Conservation (phyloP, 2,888 invertebrate genomes). For the Drosophila crucigera region DNA sequence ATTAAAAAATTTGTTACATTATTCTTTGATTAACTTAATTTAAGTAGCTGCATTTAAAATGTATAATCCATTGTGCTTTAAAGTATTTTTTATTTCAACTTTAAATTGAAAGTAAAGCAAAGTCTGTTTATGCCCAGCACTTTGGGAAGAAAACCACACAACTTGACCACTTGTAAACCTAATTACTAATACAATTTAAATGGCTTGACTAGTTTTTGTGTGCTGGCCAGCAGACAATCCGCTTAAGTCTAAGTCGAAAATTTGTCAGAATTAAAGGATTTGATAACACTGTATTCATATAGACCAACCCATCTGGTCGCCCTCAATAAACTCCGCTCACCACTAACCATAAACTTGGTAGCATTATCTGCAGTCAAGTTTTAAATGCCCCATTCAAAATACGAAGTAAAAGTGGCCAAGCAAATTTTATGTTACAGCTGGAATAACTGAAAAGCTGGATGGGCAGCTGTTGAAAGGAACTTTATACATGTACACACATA, state of each 20-base stretch:
- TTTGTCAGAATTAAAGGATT: conserved; percentile 75
- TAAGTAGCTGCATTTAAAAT: not conserved
- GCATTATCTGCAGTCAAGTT: conserved; percentile 64
- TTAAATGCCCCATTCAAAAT: conserved; percentile 26
- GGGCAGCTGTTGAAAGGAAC: conserved; percentile 14
- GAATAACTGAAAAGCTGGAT: conserved; percentile 12
- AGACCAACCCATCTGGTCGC: not conserved
- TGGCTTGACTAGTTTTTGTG: conserved; percentile 21
- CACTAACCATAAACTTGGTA: conserved; percentile 53
- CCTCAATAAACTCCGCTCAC: not conserved
- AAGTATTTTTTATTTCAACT: not conserved
- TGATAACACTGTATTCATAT: conserved; percentile 22
- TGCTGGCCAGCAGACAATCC: conserved; percentile 47
- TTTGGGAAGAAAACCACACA: conserved; percentile 30
- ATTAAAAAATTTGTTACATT: not conserved
- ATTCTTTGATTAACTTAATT: not conserved
- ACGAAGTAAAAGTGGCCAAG: conserved; percentile 19
- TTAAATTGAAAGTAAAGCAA: not conserved
- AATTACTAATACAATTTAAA: conserved; percentile 49
- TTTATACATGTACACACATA: conserved; percentile 1
- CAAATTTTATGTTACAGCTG: conserved; percentile 21
- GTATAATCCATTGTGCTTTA: not conserved
- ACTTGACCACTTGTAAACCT: conserved; percentile 54
- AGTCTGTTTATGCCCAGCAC: not conserved
- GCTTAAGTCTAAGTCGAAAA: conserved; percentile 54